Base-by-base conservation (phyloP, 2,888 invertebrate species). In the Gymnoscelis rufifasciata region DNA sequence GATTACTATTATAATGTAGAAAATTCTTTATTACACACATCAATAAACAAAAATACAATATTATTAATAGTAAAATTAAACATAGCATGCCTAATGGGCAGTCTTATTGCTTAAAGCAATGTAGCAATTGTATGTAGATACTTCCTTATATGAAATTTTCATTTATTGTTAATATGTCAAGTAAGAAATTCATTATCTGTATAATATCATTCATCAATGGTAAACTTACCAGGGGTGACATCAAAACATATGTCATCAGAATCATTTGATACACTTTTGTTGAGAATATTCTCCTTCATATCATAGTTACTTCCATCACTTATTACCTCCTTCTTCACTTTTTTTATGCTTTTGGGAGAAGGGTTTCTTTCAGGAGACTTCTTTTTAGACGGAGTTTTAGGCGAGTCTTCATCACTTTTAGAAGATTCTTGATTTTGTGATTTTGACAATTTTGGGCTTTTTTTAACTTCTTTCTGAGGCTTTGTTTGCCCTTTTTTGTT, bases 221-320 rank as follows among this genome's bases (percentile, higher is more conserved):
- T n/a, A n/a, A n/a, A n/a, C 52, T 54, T 54, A 80, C 80, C 80
- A 52, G 68, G 47, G 23, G 74, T 71, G 36, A 54, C 47, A 0
- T 39, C 54, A n/a, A 24, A 31, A n/a, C n/a, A 41, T 8, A 6
- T 1, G 12, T 47, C 54, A 15, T 54, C 52, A 43, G 54, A 56
- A 3, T 54, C 51, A 10, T 54, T 52, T 23, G 56, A 52, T 13
- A 62, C 56, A 19, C 52, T 45, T 38, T 64, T 61, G 2, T 29
- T 44, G 42, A 45, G 35, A 3, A 41, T 28, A 31, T 47, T 48
- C 35, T 53, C 52, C 24, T 59, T 55, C 13, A 7, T 7, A 2
- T 33, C 33, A 15, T 14, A 15, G 1, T 33, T 15, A 10, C 15
- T 33, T n/a, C 33, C n/a, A 14, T 47, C 44, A 38, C 43, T 51